Evolutionary conservation across 2,888 invertebrate genomes (phyloP).

Genomic region (Metallyticus violacea): DNA sequence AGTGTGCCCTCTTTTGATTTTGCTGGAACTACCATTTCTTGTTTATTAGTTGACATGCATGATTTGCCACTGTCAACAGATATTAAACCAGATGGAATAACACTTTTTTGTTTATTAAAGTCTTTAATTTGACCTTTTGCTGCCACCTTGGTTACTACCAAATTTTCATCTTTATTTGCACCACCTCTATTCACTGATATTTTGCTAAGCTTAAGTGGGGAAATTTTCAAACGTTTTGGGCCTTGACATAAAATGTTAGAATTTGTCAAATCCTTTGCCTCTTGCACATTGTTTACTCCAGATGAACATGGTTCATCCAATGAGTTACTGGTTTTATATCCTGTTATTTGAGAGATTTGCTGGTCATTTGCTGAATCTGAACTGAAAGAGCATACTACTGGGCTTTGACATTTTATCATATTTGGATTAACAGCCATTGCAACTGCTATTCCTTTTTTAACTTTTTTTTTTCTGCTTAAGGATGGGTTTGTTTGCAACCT

Average conservation of each 20-base stretch:
- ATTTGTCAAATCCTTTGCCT: neutral
- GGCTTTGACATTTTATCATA: neutral
- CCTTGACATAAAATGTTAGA: conserved; percentile 18
- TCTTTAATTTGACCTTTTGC: neutral
- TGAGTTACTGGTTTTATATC: neutral
- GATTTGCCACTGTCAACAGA: neutral
- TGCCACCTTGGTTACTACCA: neutral
- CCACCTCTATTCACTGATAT: neutral
- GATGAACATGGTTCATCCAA: neutral
- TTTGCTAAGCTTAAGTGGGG: conserved; percentile 12
- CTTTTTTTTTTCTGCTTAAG: neutral
- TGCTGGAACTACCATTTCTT: neutral
- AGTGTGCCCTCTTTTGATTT: neutral
- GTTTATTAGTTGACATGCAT: neutral
- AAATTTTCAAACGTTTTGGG: conserved; percentile 27
- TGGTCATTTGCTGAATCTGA: neutral
- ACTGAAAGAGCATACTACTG: neutral
- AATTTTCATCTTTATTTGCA: neutral
- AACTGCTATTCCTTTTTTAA: neutral
- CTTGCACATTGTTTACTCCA: neutral
- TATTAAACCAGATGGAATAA: neutral
- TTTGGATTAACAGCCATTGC: neutral
- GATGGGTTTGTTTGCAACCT: neutral
- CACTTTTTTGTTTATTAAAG: neutral
- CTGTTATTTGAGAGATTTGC: neutral